Conservation (phyloP, 2,888 invertebrate genomes). For the Protodeltote pygarga region DNA sequence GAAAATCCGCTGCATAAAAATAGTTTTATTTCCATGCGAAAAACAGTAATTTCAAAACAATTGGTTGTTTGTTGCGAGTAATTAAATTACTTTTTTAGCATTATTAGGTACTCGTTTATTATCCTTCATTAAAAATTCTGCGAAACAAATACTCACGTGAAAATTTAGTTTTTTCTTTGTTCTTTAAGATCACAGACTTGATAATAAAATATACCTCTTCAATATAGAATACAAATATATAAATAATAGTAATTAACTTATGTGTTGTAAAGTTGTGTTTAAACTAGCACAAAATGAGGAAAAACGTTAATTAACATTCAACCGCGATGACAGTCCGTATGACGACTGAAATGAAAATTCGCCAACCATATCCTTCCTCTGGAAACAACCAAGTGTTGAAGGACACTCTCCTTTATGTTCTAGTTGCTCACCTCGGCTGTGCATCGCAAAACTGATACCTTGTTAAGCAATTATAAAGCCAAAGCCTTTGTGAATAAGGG, state of each 20-base stretch:
- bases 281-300: constrained; percentile 42
- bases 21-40: constrained; percentile 16
- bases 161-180: constrained; percentile 1
- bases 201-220: background rate
- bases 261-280: constrained; percentile 3
- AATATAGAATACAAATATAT: too few relatives aligned
- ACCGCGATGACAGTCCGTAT: constrained; percentile 58
- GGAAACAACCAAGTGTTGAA: constrained; percentile 70
- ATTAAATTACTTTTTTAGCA: background rate
- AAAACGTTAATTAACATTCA: constrained; percentile 59
- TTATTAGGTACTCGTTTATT: background rate
- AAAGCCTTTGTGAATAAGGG: constrained; percentile 49
- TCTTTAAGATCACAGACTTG: background rate
- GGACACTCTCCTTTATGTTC: constrained; percentile 80
- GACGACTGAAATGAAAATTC: constrained; percentile 77
- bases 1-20: constrained; percentile 13
- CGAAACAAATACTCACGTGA: constrained; percentile 37
- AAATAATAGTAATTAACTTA: constrained; percentile 17
- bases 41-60: constrained; percentile 21
- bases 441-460: constrained; percentile 23
- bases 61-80: constrained; percentile 10
- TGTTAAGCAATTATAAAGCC: constrained; percentile 39
- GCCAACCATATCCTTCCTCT: constrained; percentile 71
- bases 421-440: constrained; percentile 77
- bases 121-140: background rate